phyloP scores from a whole-genome alignment of 2,888 invertebrate species.

The Carpatolechia fugitivella region DNA sequence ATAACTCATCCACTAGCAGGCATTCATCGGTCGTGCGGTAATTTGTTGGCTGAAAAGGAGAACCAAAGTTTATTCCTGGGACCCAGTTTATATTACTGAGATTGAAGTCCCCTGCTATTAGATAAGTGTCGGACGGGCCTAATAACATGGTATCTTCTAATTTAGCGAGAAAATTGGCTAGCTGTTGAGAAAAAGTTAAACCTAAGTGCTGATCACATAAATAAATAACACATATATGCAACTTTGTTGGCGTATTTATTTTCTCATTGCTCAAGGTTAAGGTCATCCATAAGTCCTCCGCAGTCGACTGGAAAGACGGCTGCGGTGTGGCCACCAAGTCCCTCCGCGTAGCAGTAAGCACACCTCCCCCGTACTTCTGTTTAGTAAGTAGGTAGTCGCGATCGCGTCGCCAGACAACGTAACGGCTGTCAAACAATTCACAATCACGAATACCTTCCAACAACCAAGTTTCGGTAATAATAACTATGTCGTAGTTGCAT shows the following conservation, averaged over 20 bases:
- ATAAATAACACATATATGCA: constrained; percentile 14
- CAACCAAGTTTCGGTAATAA: not conserved
- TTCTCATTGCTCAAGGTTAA: not conserved
- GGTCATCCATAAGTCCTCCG: not conserved
- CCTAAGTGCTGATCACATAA: constrained; percentile 9
- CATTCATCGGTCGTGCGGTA: not conserved
- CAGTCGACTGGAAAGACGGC: not conserved
- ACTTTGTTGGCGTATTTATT: not conserved
- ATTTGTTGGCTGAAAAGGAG: not conserved
- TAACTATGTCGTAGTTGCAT: not conserved
- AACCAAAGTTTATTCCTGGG: not conserved
- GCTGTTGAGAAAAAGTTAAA: not conserved
- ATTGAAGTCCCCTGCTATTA: constrained; percentile 16
- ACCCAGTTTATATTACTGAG: constrained; percentile 9
- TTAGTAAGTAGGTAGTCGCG: not conserved
- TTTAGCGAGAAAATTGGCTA: constrained; percentile 1
- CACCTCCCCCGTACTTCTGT: not conserved
- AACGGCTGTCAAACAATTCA: not conserved
- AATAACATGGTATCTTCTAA: not conserved
- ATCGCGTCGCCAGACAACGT: not conserved
- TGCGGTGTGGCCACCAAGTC: not conserved
- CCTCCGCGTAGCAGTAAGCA: not conserved
- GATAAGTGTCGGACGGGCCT: not conserved
- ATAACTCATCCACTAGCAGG: not conserved
- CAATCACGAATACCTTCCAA: not conserved